Evolutionary conservation across 2,113 vertebrate genomes (phyloP).

Genomic region (Python bivittatus): DNA sequence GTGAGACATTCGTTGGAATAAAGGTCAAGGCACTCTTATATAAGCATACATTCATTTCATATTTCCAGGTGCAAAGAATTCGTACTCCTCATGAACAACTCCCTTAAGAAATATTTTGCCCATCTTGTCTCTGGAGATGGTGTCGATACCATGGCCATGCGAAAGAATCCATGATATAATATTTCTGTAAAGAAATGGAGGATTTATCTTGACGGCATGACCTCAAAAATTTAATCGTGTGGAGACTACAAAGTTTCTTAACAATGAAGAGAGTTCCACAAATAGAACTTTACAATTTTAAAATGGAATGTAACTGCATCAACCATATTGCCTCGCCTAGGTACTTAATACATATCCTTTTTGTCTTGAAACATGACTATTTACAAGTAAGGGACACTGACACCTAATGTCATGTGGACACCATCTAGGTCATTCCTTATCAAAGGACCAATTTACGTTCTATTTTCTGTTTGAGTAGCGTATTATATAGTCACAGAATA

Average conservation of each 20-base stretch:
- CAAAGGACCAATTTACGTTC: constrained; percentile 3
- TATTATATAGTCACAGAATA: neutral
- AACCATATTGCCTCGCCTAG: neutral
- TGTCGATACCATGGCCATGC: neutral
- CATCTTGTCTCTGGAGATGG: neutral
- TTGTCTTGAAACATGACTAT: neutral
- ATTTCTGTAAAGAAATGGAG: neutral
- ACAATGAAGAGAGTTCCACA: neutral
- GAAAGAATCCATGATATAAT: neutral
- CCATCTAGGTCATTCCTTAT: neutral
- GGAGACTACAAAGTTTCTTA: neutral
- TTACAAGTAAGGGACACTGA: neutral
- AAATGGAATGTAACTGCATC: neutral
- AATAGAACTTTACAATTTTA: neutral
- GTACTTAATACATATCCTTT: neutral
- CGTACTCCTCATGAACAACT: neutral
- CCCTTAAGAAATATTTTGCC: neutral
- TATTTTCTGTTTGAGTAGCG: neutral
- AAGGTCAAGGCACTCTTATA: neutral
- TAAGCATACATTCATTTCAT: neutral
- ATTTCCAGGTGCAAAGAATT: neutral
- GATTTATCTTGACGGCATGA: neutral
- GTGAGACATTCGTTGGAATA: neutral
- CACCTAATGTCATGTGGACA: neutral
- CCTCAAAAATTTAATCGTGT: neutral